Conservation (phyloP, 1,140 invertebrate genomes). For the Aradophagus sp. region DNA sequence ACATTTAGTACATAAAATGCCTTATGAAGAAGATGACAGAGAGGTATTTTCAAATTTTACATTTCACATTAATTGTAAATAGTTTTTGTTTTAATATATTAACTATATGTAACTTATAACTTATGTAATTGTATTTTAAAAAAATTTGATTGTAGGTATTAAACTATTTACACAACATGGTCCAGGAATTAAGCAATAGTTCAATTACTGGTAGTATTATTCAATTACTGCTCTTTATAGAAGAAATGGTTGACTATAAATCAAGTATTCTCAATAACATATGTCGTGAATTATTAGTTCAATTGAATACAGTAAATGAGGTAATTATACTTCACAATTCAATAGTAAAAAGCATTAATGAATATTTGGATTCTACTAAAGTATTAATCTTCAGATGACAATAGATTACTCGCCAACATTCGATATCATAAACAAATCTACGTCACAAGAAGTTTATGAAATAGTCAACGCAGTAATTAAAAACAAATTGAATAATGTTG, state of each 20-base stretch:
- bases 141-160: constrained; percentile 62
- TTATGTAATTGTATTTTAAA: constrained; percentile 3
- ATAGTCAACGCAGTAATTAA: constrained; percentile 68
- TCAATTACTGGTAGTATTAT: constrained; percentile 59
- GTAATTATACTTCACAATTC: constrained; percentile 57
- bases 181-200: constrained; percentile 59
- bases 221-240: constrained; percentile 64
- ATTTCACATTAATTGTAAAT: background rate
- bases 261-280: constrained; percentile 68
- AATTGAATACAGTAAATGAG: constrained; percentile 66
- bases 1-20: constrained; percentile 67
- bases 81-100: background rate
- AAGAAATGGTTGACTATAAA: constrained; percentile 62
- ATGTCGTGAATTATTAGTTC: constrained; percentile 65
- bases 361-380: constrained; percentile 32
- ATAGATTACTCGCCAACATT: too few species aligned
- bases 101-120: constrained; percentile 3
- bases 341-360: constrained; percentile 10
- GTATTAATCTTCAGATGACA: constrained; percentile 60
- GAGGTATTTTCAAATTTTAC: constrained; percentile 31
- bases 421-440: constrained; percentile 69
- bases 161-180: constrained; percentile 68
- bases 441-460: constrained; percentile 63
- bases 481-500: constrained; percentile 70
- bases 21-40: constrained; percentile 58